phyloP scores from a whole-genome alignment of 2,888 invertebrate species.

The Allygus modestus region DNA sequence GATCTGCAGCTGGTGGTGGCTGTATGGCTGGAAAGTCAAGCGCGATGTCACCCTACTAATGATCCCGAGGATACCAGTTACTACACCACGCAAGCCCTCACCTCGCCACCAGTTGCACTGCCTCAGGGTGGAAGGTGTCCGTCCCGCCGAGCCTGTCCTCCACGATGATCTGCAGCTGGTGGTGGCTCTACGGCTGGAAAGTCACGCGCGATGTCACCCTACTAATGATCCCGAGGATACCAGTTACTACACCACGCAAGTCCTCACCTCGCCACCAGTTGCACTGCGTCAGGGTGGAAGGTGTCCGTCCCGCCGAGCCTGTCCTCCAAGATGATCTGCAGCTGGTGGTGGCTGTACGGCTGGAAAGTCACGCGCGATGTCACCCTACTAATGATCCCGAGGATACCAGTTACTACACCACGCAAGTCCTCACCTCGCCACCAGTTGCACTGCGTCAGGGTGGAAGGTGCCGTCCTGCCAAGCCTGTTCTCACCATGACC shows the following conservation, averaged over 20 bases:
- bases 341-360: constrained; percentile 93
- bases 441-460: constrained; percentile 92
- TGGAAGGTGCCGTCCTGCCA: constrained; percentile 85
- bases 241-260: no score
- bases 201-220: constrained; percentile 72
- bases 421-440: constrained; percentile 82
- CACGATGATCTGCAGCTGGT: constrained; percentile 92
- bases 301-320: constrained; percentile 83
- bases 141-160: constrained; percentile 82
- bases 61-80: no score
- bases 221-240: no score
- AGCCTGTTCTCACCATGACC: constrained; percentile 86
- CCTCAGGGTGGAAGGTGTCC: constrained; percentile 90
- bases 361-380: constrained; percentile 92
- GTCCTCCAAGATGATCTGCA: constrained; percentile 88
- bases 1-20: constrained; percentile 89
- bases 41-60: constrained; percentile 85
- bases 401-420: no score
- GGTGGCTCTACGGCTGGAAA: constrained; percentile 95
- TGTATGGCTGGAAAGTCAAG: constrained; percentile 94
- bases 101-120: constrained; percentile 93
- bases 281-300: constrained; percentile 93
- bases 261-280: constrained; percentile 88
- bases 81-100: constrained; percentile 72
- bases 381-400: no score